Conservation (phyloP, 2,888 invertebrate species). For the Polietes domitor region DNA sequence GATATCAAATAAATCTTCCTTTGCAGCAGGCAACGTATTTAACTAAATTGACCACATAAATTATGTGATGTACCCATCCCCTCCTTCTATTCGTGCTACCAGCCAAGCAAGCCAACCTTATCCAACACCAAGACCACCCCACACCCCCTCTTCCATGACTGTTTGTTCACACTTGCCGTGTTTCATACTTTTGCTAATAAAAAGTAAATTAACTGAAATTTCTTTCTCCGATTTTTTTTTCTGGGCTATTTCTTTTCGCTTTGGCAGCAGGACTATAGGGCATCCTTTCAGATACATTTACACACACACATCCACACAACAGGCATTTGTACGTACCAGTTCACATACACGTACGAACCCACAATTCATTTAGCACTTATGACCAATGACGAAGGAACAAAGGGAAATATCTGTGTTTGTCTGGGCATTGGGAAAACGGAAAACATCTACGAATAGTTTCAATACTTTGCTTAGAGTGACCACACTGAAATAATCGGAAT, state of each 20-base stretch:
- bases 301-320: neutral
- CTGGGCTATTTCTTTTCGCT: neutral
- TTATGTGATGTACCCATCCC: slow-evolving; percentile 62
- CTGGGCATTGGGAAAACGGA: no score
- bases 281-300: neutral
- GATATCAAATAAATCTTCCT: slow-evolving; percentile 42
- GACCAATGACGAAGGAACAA: neutral
- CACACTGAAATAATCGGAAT: no score
- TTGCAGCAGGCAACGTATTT: slow-evolving; percentile 51
- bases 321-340: neutral
- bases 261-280: neutral
- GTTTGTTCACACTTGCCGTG: neutral
- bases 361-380: slow-evolving; percentile 30
- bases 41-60: slow-evolving; percentile 71
- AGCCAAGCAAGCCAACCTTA: neutral
- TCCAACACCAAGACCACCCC: neutral
- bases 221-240: neutral
- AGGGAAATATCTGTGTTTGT: no score
- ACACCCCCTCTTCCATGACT: neutral
- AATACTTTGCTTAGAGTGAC: no score
- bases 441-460: no score
- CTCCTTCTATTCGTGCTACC: neutral
- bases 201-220: slow-evolving; percentile 44
- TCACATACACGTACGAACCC: neutral
- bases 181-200: slow-evolving; percentile 4